phyloP scores from a whole-genome alignment of 2,888 invertebrate genomes.

The Osmoderma eremita region DNA sequence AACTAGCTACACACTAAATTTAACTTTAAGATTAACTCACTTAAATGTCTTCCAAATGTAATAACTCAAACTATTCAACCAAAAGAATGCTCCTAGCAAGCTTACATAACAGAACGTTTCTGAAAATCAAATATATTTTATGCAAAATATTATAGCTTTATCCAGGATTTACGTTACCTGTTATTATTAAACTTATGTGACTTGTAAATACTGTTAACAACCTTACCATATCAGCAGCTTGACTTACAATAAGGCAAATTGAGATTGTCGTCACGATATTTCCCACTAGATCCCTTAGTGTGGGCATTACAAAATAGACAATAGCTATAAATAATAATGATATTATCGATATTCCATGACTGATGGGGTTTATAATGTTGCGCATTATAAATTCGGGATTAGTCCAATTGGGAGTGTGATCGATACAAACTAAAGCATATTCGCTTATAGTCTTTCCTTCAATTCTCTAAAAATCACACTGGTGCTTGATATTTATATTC shows the following conservation, averaged over 20 bases:
- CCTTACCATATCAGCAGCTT: conserved; percentile 80
- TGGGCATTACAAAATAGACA: conserved; percentile 85
- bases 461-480: conserved; percentile 65
- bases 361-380: conserved; percentile 80
- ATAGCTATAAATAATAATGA: conserved; percentile 78
- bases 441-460: conserved; percentile 69
- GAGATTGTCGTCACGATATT: conserved; percentile 86
- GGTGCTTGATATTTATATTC: no score
- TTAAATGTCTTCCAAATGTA: conserved; percentile 90
- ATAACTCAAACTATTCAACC: conserved; percentile 87
- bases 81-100: conserved; percentile 83
- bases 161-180: conserved; percentile 68
- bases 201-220: conserved; percentile 84
- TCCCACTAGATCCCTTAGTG: conserved; percentile 82
- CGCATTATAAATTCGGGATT: conserved; percentile 78
- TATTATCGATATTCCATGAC: conserved; percentile 78
- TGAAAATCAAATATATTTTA: conserved; percentile 62
- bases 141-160: not conserved
- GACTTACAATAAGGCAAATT: conserved; percentile 79
- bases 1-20: not conserved
- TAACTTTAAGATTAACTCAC: conserved; percentile 61
- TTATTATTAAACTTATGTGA: conserved; percentile 82
- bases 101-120: conserved; percentile 82
- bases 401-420: conserved; percentile 76
- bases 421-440: conserved; percentile 80